These are phyloP conservation scores for Gymnoscopelus braueri DNA, from an alignment of 2,797 vertebrate species.

Conservation along the genomic window DNA sequence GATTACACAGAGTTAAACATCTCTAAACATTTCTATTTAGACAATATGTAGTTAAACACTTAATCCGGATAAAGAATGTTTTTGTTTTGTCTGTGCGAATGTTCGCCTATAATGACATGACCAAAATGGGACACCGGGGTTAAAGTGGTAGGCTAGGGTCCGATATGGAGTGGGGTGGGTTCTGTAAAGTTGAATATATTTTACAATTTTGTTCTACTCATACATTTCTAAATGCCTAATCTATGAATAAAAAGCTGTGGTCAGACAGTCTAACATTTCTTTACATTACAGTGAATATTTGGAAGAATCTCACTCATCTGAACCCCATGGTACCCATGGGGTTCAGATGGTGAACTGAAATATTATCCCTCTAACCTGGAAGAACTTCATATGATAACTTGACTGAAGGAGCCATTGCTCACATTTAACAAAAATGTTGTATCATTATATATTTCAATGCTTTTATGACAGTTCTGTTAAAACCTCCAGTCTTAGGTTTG, in stretches of 20 bases:
- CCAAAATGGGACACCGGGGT: no score
- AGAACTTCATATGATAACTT: no score
- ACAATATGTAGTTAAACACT: not conserved
- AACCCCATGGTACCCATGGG: not conserved
- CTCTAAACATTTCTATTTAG: slow-evolving; percentile 2
- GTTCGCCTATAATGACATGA: no score
- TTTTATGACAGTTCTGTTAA: not conserved
- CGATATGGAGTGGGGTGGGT: not conserved
- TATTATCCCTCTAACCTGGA: no score
- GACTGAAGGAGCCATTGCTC: no score
- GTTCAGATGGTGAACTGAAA: no score
- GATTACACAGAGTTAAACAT: not conserved
- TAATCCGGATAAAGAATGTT: no score
- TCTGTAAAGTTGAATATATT: not conserved
- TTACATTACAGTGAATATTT: not conserved
- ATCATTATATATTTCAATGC: not conserved
- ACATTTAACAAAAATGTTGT: not conserved
- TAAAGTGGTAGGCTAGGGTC: no score
- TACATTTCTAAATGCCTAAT: not conserved
- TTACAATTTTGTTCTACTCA: slow-evolving; percentile 5
- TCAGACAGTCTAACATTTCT: no score
- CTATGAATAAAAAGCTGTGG: no score
- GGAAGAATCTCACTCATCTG: not conserved
- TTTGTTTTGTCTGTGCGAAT: no score
- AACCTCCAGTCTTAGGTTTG: slow-evolving; percentile 14